phyloP scores from a whole-genome alignment of 2,113 vertebrate species.

The Lathamus discolor region DNA sequence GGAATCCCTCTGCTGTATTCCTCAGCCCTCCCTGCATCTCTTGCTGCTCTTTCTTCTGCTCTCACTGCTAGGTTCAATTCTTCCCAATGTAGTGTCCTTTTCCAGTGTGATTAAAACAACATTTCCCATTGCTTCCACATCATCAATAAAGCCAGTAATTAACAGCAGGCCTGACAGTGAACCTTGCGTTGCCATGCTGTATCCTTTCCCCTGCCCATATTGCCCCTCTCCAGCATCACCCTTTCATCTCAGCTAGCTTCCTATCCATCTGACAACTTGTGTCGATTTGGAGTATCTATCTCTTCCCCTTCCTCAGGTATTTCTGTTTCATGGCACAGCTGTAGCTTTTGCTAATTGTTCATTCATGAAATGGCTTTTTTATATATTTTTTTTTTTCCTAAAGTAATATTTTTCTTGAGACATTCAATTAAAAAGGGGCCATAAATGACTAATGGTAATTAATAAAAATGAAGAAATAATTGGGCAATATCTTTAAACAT shows the following conservation, averaged over 20 bases:
- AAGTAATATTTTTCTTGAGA: constrained; percentile 28
- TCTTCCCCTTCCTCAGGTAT: not conserved
- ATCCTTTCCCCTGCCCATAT: not conserved
- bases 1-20: not conserved
- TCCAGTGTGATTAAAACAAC: not conserved
- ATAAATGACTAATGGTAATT: constrained; percentile 40
- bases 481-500: constrained; percentile 6
- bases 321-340: not conserved
- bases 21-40: not conserved
- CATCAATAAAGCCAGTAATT: not conserved
- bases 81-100: not conserved
- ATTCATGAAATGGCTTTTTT: not conserved
- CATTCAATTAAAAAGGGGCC: not conserved
- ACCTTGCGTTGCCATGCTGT: not conserved
- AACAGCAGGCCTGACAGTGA: not conserved
- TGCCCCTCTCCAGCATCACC: not conserved
- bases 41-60: not conserved
- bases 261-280: not conserved
- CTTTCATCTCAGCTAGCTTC: not conserved
- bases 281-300: not conserved
- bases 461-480: constrained; percentile 50
- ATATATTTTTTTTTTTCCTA: not conserved
- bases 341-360: constrained; percentile 47
- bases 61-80: not conserved
- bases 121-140: not conserved